phyloP scores from a whole-genome alignment of 2,888 invertebrate species.

The Synanthedon formicaeformis region DNA sequence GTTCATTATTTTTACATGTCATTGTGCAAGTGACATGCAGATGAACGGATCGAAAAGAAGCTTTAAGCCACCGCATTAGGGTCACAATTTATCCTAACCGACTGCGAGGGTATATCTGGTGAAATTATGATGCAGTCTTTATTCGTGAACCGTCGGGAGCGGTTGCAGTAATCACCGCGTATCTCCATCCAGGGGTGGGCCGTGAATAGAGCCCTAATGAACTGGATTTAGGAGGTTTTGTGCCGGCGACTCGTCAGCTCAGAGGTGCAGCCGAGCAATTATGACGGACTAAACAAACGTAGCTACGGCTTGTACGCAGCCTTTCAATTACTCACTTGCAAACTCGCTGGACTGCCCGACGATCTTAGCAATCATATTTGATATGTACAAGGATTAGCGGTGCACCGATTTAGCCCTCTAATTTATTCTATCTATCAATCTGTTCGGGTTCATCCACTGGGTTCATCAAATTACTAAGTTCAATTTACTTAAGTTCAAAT shows the following conservation, averaged over 20 bases:
- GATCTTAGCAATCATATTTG: constrained; percentile 6
- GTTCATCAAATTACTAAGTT: no score
- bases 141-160: constrained; percentile 71
- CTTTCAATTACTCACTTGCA: constrained; percentile 40
- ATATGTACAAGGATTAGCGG: no score
- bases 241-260: constrained; percentile 62
- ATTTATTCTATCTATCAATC: no score
- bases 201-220: constrained; percentile 70
- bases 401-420: no score
- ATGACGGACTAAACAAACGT: constrained; percentile 64
- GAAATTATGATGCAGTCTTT: constrained; percentile 72
- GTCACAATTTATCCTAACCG: constrained; percentile 34
- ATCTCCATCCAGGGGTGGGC: constrained; percentile 69
- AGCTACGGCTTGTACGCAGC: constrained; percentile 33
- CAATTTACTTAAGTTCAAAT: no score
- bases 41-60: constrained; percentile 32
- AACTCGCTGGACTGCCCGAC: constrained; percentile 13
- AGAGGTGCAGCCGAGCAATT: constrained; percentile 66
- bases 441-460: no score
- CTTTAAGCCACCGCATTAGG: constrained; percentile 38
- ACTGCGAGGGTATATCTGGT: constrained; percentile 60
- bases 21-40: constrained; percentile 64
- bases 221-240: constrained; percentile 72
- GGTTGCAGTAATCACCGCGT: constrained; percentile 72
- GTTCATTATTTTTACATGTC: constrained; percentile 71